Evolutionary conservation across 2,797 vertebrate species (phyloP).

Genomic region (Coilia nasus): DNA sequence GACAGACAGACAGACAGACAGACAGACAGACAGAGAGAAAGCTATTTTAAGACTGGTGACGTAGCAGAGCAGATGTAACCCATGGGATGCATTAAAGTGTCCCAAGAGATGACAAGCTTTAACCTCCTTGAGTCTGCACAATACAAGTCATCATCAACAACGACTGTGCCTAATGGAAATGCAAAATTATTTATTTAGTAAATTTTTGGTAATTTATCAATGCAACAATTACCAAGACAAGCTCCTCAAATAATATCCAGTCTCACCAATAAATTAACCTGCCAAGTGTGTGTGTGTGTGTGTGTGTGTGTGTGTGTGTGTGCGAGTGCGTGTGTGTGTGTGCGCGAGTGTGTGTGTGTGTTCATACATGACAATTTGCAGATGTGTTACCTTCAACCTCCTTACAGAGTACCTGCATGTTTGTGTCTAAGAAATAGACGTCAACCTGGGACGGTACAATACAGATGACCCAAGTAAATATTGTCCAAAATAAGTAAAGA

Average conservation of each 20-base stretch:
- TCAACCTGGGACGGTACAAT: not conserved
- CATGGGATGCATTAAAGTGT: not conserved
- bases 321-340: not conserved
- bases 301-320: not conserved
- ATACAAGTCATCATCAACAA: not conserved
- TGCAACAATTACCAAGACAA: conserved; percentile 53
- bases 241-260: not conserved
- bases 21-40: not conserved
- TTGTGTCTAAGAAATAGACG: not conserved
- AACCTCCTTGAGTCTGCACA: not conserved
- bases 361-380: not conserved
- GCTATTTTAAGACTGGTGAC: conserved; percentile 37
- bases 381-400: not conserved
- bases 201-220: not conserved
- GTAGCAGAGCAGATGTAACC: conserved; percentile 25
- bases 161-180: not conserved
- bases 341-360: too few relatives aligned
- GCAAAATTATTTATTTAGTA: not conserved
- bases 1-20: not conserved
- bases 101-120: not conserved
- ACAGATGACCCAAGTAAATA: not conserved
- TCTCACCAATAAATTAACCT: not conserved
- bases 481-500: not conserved
- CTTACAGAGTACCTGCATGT: not conserved
- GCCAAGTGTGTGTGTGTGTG: not conserved